Conservation (phyloP, 2,113 vertebrate species). For the Otus sunia region DNA sequence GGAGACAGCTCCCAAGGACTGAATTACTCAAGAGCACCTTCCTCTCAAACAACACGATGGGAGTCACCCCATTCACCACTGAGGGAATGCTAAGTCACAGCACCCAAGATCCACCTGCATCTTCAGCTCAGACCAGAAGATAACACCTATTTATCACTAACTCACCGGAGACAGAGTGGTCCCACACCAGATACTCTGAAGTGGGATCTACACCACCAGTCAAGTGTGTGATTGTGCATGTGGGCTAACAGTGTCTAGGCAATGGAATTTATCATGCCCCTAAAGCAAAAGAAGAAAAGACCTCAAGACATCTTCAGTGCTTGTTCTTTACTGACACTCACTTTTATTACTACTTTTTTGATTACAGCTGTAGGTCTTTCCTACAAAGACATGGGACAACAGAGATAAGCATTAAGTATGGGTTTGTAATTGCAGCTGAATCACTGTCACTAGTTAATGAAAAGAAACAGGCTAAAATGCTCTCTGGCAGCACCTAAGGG, state of each 20-base stretch:
- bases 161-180: neutral
- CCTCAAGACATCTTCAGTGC: neutral
- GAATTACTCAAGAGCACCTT: neutral
- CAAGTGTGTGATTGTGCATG: accelerated
- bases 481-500: neutral
- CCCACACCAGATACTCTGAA: neutral
- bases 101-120: neutral
- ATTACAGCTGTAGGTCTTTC: neutral
- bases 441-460: neutral
- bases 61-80: neutral
- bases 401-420: neutral
- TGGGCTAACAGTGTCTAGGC: neutral
- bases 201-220: neutral
- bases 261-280: neutral
- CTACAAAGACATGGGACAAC: neutral
- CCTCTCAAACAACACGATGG: neutral
- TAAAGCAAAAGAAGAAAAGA: neutral
- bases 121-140: neutral
- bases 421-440: neutral
- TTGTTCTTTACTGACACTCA: neutral
- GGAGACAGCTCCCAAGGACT: neutral
- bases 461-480: neutral
- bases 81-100: neutral
- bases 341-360: neutral
- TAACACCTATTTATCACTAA: neutral